Evolutionary conservation across 2,888 invertebrate genomes (phyloP), one percentile per base, ranked within the genome.

Genomic region (Platycheirus albimanus): DNA sequence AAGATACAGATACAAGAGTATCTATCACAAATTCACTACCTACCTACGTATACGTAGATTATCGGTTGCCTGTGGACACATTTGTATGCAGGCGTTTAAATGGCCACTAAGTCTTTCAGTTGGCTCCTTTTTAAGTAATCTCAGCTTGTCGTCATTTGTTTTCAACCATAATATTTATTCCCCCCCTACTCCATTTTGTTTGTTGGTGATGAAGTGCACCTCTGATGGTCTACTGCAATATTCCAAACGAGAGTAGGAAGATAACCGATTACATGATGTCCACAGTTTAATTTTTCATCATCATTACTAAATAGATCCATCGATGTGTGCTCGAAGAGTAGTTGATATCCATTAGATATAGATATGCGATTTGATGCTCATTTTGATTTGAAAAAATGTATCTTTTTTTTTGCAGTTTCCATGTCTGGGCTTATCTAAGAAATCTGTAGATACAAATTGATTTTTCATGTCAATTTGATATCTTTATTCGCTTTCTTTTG

Each of bases 101-200:
- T 78, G 78, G 78, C 83, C 84, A 84, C 51, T 79, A 66, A 72
- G 75, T 84, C 79, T 84, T 72, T 74, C 64, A 75, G 79, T 84
- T 79, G 79, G 56, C 72, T 75, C 70, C 63, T 84, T 74, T 84
- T 79, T 66, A 70, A 84, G 79, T 58, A 83, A 78, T 69, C 72
- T 52, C 15, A 63, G 74, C 79, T 78, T 84, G 80, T 80, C 41
- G 75, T 79, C 75, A 79, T 74, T 84, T 79, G 79, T 84, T 66
- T 66, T 56, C n/a, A n/a, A n/a, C 47, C 54, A 58, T 61, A 38
- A 15, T 41, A 17, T 61, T 56, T n/a, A n/a, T n/a, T n/a, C n/a
- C 66, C 54, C 64, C 41, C 58, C 33, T 67, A 33, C 10, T 67
- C 24, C 36, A 66, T 41, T 30, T 66, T 36, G 63, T 20, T 58